phyloP scores from a whole-genome alignment of 2,113 vertebrate genomes.

The Connochaetes taurinus region DNA sequence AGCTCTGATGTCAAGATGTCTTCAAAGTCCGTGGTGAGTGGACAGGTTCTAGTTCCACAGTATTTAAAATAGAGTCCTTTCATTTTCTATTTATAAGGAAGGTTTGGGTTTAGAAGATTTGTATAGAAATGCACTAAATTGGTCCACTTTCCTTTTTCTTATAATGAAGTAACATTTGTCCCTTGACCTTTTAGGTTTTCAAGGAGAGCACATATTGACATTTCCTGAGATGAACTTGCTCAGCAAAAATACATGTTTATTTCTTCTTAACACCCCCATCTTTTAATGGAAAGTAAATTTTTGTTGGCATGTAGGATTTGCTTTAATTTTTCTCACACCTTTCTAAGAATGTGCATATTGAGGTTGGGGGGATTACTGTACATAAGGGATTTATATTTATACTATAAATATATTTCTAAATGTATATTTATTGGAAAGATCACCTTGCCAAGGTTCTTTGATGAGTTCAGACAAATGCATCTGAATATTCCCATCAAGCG shows the following conservation, averaged over 20 bases:
- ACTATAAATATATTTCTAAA: neutral
- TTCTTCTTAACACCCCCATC: neutral
- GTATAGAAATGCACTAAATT: neutral
- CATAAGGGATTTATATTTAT: neutral
- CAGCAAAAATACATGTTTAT: neutral
- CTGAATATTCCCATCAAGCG: conserved; percentile 1
- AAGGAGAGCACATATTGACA: neutral
- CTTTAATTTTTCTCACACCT: neutral
- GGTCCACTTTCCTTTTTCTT: neutral
- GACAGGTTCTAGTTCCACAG: neutral
- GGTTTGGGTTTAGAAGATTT: neutral
- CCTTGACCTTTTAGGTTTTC: neutral
- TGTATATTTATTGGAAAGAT: neutral
- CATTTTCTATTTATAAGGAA: neutral
- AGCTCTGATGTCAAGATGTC: neutral
- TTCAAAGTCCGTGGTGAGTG: neutral
- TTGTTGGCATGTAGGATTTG: neutral
- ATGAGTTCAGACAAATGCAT: conserved; percentile 35
- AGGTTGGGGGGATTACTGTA: neutral
- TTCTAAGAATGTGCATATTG: neutral
- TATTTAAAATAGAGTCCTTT: neutral
- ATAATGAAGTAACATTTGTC: neutral
- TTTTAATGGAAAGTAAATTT: neutral
- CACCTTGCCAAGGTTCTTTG: neutral
- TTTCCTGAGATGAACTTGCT: neutral